Percentiles rank a stretch among this genome's conserved stretches.
Conservation (phyloP, 2,888 invertebrate genomes). For the Macrophya annulata region DNA sequence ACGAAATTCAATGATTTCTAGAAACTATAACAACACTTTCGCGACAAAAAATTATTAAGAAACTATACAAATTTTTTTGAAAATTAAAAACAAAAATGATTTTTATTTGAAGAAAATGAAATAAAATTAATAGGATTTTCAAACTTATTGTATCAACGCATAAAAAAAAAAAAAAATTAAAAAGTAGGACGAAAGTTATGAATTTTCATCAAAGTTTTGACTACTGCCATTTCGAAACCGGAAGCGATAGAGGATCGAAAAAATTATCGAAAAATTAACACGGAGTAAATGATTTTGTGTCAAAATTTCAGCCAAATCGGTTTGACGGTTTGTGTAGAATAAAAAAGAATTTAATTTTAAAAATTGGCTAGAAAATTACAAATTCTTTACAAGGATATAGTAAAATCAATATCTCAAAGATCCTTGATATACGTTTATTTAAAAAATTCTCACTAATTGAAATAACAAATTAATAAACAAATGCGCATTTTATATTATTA, state of each 20-base stretch:
- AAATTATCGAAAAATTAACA: neutral
- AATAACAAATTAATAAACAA: conserved; percentile 58
- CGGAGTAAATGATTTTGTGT: neutral
- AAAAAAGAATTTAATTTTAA: neutral
- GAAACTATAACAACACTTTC: neutral
- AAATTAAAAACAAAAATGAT: neutral
- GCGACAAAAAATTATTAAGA: neutral
- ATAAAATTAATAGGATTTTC: neutral
- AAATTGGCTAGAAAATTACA: neutral
- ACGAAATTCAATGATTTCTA: neutral
- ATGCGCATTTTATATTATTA: conserved; percentile 32
- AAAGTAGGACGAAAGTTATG: neutral
- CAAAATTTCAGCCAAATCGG: neutral
- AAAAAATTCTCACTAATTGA: neutral
- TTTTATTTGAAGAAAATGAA: neutral
- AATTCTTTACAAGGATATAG: neutral
- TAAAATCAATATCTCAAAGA: neutral
- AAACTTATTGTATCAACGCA: no score
- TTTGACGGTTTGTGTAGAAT: neutral
- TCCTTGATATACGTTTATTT: neutral
- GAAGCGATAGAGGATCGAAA: neutral
- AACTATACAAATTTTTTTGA: neutral
- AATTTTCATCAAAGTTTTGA: neutral
- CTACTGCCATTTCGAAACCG: neutral
- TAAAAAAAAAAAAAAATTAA: neutral